Conservation (phyloP, 2,888 invertebrate species). For the Perdita meconis region DNA sequence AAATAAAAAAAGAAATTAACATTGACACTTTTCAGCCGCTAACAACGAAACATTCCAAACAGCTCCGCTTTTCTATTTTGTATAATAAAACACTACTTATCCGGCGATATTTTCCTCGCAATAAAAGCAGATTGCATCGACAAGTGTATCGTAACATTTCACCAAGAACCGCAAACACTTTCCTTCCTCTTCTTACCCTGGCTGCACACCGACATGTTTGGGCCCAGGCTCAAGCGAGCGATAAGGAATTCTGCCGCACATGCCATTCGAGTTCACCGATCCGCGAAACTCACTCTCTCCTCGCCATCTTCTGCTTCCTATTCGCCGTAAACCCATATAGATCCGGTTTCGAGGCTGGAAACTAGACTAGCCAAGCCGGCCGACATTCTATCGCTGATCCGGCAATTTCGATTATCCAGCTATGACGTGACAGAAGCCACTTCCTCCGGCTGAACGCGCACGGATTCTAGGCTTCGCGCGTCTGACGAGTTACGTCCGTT, state of each 20-base stretch:
- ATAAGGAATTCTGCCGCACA: slow-evolving; percentile 69
- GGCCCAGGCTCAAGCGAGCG: slow-evolving; percentile 57
- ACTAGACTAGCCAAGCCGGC: slow-evolving; percentile 52
- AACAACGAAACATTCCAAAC: too few relatives aligned
- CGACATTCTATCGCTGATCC: slow-evolving; percentile 51
- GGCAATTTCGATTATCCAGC: slow-evolving; percentile 63
- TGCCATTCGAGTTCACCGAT: slow-evolving; percentile 72
- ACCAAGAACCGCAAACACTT: slow-evolving; percentile 38
- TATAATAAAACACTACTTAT: slow-evolving; percentile 30
- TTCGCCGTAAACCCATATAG: slow-evolving; percentile 60
- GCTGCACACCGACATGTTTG: slow-evolving; percentile 32
- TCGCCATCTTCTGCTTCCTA: slow-evolving; percentile 74
- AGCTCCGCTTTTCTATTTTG: background rate
- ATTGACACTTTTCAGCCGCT: slow-evolving; percentile 8
- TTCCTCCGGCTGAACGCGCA: slow-evolving; percentile 23
- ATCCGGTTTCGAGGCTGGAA: slow-evolving; percentile 72
- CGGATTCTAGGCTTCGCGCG: background rate
- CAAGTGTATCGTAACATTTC: slow-evolving; percentile 15
- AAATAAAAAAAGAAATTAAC: background rate
- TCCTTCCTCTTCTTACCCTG: slow-evolving; percentile 22
- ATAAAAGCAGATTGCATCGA: slow-evolving; percentile 2
- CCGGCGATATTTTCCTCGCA: background rate
- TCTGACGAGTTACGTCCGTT: slow-evolving; percentile 34
- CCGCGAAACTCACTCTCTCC: slow-evolving; percentile 76
- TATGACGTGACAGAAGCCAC: slow-evolving; percentile 55